These are phyloP conservation scores for Melanotaenia maccullochi DNA, from an alignment of 2,797 vertebrate genomes.

Conservation along the genomic window DNA sequence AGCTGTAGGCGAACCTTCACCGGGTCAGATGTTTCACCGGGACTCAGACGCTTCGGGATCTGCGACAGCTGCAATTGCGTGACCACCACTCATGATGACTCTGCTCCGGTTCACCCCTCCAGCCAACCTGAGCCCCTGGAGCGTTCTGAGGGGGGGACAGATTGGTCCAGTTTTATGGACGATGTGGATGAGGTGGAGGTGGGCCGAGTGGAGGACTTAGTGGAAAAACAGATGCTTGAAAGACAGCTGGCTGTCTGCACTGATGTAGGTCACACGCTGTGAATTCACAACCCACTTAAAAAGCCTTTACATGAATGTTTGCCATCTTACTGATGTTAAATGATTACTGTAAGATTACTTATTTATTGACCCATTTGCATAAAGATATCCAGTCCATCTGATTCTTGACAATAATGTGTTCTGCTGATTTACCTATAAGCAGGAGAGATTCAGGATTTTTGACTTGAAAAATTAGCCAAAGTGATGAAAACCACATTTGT, in stretches of 20 bases:
- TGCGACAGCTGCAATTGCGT: slow-evolving; percentile 95
- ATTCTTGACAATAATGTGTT: slow-evolving; percentile 1
- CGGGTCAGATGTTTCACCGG: slow-evolving; percentile 85
- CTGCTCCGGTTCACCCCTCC: slow-evolving; percentile 83
- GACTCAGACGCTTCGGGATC: slow-evolving; percentile 90
- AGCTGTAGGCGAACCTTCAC: slow-evolving; percentile 94
- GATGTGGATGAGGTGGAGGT: slow-evolving; percentile 93
- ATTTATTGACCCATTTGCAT: slow-evolving; percentile 48
- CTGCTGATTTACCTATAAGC: slow-evolving; percentile 11
- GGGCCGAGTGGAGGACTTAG: slow-evolving; percentile 86
- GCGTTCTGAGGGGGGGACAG: slow-evolving; percentile 83
- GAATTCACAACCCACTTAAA: slow-evolving; percentile 4
- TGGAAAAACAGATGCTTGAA: slow-evolving; percentile 85
- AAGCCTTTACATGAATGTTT: slow-evolving; percentile 1
- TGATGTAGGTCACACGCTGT: slow-evolving; percentile 59
- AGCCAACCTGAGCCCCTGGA: slow-evolving; percentile 85
- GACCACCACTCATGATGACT: slow-evolving; percentile 88
- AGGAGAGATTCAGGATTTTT: neutral
- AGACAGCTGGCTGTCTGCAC: slow-evolving; percentile 66
- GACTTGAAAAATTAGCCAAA: slow-evolving; percentile 1
- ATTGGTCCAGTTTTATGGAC: slow-evolving; percentile 95
- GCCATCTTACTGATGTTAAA: slow-evolving; percentile 24
- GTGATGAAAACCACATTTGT: slow-evolving; percentile 9
- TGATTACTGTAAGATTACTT: slow-evolving; percentile 18
- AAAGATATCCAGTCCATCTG: neutral